A percentile compares a stretch with the other conserved stretches of the same genome.
These are phyloP conservation scores for Ursus arctos DNA, from an alignment of 2,113 vertebrate genomes.

Conservation along the genomic window DNA sequence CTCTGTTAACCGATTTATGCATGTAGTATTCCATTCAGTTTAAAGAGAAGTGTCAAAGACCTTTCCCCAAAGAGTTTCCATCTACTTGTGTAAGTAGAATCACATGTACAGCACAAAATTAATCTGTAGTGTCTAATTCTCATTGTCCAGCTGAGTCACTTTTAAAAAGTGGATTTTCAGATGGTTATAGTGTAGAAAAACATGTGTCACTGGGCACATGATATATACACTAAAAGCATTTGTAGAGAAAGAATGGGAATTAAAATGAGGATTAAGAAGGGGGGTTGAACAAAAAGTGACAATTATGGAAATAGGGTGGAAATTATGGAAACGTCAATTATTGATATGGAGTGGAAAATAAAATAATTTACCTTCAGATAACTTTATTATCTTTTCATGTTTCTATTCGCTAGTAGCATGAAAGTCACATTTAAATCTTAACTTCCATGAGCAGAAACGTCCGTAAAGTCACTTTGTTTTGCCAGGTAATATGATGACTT, in stretches of 20 bases:
- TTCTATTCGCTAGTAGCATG: slow-evolving; percentile 24
- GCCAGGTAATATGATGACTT: background rate
- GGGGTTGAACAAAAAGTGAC: background rate
- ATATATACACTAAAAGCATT: background rate
- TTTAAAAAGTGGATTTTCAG: slow-evolving; percentile 43
- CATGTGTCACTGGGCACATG: background rate
- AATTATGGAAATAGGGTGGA: background rate
- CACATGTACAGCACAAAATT: background rate
- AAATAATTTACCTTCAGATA: background rate
- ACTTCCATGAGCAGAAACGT: background rate
- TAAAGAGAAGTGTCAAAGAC: background rate
- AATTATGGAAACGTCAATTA: background rate
- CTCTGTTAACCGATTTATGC: background rate
- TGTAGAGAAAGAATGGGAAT: background rate
- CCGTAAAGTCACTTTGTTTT: slow-evolving; percentile 8
- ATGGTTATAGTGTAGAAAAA: background rate
- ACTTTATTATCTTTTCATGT: slow-evolving; percentile 8
- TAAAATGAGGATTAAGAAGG: background rate
- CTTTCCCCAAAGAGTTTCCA: background rate
- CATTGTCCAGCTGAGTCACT: slow-evolving; percentile 3
- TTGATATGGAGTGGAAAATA: background rate
- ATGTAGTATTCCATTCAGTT: background rate
- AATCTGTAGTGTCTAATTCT: background rate
- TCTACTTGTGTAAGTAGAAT: background rate
- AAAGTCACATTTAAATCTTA: slow-evolving; percentile 13